These are phyloP conservation scores for Phorcus lineatus DNA, from an alignment of 2,888 invertebrate species.

Conservation along the genomic window DNA sequence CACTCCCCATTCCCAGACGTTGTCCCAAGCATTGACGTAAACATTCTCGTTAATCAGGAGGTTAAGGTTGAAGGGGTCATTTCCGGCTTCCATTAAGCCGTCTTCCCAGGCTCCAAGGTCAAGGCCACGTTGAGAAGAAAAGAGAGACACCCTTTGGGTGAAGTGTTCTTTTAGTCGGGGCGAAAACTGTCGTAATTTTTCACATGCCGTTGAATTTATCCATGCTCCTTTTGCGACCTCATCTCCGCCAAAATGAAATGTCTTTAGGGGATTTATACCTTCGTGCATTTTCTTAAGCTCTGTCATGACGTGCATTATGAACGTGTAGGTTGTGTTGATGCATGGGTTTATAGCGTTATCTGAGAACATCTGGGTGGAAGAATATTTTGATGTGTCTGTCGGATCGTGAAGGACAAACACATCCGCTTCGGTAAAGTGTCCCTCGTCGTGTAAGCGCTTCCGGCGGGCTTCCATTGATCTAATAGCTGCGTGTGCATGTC, in stretches of 20 bases:
- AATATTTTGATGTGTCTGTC: constrained; percentile 41
- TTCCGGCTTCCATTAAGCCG: constrained; percentile 31
- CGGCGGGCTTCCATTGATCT: constrained; percentile 52
- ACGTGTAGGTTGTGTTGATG: constrained; percentile 36
- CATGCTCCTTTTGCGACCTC: constrained; percentile 60
- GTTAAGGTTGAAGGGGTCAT: constrained; percentile 26
- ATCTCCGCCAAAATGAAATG: constrained; percentile 72
- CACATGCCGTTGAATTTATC: constrained; percentile 42
- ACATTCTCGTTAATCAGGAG: constrained; percentile 46
- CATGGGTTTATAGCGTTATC: constrained; percentile 61
- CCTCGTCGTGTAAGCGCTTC: constrained; percentile 1
- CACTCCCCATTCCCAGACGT: constrained; percentile 58
- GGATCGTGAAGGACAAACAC: constrained; percentile 42
- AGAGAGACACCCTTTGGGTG: background rate
- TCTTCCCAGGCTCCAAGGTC: constrained; percentile 50
- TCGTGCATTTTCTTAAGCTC: constrained; percentile 53
- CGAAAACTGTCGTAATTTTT: background rate
- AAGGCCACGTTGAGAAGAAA: constrained; percentile 29
- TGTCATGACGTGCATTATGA: constrained; percentile 45
- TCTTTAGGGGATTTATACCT: constrained; percentile 55
- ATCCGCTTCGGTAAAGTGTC: constrained; percentile 25
- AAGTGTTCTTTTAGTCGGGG: constrained; percentile 6
- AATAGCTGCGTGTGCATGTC: constrained; percentile 66
- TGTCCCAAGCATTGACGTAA: constrained; percentile 65
- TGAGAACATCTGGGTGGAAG: constrained; percentile 50